These are phyloP conservation scores for Leucoraja erinaceus DNA, from an alignment of 2,113 vertebrate genomes.

Conservation along the genomic window DNA sequence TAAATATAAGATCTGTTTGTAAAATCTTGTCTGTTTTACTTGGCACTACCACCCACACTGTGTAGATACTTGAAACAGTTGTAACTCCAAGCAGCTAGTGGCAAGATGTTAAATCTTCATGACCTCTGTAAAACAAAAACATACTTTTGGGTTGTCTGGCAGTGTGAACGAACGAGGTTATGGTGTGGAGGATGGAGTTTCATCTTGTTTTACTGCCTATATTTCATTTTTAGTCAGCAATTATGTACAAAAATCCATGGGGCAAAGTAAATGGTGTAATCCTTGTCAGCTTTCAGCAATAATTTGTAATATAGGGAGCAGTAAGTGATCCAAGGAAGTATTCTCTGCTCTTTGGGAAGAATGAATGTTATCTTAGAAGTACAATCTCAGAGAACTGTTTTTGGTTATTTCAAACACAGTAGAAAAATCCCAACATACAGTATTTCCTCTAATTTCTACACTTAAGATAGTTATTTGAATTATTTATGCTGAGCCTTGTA, in stretches of 20 bases:
- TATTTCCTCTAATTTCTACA: not conserved
- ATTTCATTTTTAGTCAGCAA: not conserved
- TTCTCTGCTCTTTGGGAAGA: not conserved
- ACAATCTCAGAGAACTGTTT: not conserved
- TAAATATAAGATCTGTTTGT: slow-evolving; percentile 1
- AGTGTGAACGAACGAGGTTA: slow-evolving; percentile 1
- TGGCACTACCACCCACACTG: not conserved
- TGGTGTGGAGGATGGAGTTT: not conserved
- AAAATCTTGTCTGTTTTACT: not conserved
- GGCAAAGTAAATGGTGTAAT: not conserved
- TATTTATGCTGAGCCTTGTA: not conserved
- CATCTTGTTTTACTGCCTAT: not conserved
- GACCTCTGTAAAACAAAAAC: slow-evolving; percentile 18
- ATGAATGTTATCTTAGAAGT: not conserved
- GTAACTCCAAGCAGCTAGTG: not conserved
- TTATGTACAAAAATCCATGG: not conserved
- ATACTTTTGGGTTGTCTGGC: not conserved
- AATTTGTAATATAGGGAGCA: not conserved
- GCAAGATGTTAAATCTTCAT: not conserved
- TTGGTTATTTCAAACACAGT: not conserved
- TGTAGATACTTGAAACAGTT: not conserved
- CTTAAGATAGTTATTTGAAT: not conserved
- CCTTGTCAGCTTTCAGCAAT: not conserved
- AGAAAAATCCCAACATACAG: no score
- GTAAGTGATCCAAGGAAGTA: not conserved